Conservation (phyloP, 2,888 invertebrate genomes). For the Oscheius sp. region DNA sequence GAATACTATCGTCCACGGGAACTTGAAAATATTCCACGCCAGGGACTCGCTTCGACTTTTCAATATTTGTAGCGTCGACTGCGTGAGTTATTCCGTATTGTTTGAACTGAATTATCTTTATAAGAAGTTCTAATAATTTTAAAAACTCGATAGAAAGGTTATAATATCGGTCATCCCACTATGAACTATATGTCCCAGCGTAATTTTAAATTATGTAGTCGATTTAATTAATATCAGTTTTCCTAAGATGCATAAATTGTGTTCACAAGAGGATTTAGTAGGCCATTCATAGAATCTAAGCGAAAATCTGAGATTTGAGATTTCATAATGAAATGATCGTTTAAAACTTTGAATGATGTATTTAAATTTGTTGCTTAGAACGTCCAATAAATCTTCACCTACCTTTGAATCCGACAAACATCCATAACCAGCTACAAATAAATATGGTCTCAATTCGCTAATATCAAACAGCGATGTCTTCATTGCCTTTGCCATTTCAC, state of each 20-base stretch:
- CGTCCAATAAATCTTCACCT: no score
- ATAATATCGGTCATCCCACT: no score
- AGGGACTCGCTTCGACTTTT: conserved; percentile 31
- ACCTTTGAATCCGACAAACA: conserved; percentile 51
- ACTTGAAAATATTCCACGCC: conserved; percentile 37
- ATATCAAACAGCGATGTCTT: conserved; percentile 30
- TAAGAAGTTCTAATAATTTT: no score
- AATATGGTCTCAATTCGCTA: conserved; percentile 48
- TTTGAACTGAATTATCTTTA: conserved; percentile 53
- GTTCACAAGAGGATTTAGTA: background rate
- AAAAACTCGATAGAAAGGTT: no score
- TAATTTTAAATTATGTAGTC: no score
- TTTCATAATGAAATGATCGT: background rate
- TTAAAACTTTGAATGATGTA: no score
- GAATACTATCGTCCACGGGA: conserved; percentile 44
- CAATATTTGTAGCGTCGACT: conserved; percentile 65
- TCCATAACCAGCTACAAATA: conserved; percentile 56
- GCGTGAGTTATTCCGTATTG: conserved; percentile 63
- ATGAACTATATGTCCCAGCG: no score
- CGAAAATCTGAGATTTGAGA: background rate
- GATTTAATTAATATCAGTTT: no score
- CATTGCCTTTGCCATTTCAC: background rate
- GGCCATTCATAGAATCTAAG: background rate
- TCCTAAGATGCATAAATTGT: background rate
- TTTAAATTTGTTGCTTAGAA: no score